These are phyloP conservation scores for Balearica regulorum DNA, from an alignment of 2,797 vertebrate species.

Conservation along the genomic window DNA sequence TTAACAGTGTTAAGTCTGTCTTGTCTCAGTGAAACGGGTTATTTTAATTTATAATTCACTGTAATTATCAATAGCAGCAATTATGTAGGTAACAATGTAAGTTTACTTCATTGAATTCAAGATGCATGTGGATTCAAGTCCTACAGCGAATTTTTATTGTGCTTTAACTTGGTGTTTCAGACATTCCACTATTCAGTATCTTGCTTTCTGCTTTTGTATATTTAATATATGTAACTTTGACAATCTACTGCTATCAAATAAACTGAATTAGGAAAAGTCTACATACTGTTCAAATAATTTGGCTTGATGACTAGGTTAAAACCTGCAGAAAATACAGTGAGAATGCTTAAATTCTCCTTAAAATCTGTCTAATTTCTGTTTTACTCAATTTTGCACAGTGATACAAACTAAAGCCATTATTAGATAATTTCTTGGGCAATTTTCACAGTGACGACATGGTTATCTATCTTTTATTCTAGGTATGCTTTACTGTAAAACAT, in stretches of 20 bases:
- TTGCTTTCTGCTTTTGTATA: background rate
- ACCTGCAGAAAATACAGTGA: background rate
- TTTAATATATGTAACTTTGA: background rate
- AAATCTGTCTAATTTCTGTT: background rate
- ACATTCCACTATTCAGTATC: background rate
- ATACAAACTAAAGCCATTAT: background rate
- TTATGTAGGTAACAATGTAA: background rate
- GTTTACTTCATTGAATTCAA: constrained; percentile 14
- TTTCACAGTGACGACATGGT: background rate
- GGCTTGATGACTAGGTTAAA: background rate
- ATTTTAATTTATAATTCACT: background rate
- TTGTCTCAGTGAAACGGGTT: background rate
- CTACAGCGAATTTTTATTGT: background rate
- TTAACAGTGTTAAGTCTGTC: background rate
- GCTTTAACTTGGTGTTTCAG: background rate
- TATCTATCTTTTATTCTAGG: background rate
- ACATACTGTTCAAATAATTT: background rate
- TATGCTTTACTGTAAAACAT: background rate
- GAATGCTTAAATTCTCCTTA: background rate
- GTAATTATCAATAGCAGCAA: background rate
- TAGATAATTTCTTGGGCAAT: background rate
- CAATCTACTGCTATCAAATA: background rate
- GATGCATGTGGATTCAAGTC: background rate
- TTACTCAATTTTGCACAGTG: background rate
- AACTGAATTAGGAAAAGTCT: background rate